Evolutionary conservation across 2,888 invertebrate species (phyloP), one percentile per base, ranked within the genome.

Genomic region (Lasioglossum zephyrum): DNA sequence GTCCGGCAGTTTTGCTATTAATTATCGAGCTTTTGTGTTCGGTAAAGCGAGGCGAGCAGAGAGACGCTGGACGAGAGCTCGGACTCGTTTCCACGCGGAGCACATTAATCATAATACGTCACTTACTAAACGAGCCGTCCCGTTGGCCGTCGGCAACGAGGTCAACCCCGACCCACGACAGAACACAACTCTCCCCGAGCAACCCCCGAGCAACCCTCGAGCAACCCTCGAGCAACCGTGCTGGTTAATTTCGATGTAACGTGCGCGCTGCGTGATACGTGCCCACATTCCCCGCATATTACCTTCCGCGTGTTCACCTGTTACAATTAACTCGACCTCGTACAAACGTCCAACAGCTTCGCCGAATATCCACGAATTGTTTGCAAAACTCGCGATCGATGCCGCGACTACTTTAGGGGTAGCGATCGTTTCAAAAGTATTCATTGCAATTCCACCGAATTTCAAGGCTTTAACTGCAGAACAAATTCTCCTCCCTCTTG

Each of bases 51-150:
- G 16, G n/a, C 41, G 16, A 22, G 16, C 26, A 18, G 63, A 73
- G 57, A 26, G 69, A 16, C 26, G 36, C 16, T 36, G 8, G 39
- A 63, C 47, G 70, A 81, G 83, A 86, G 75, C 79, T 69, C 79
- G 69, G 66, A 47, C 70, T 80, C 72, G 85, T 82, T 87, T 77
- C 77, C 77, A 77, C 80, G 72, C 77, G 44, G 57, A 36, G 66
- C 72, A 47, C 87, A 86, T 87, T 87, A 87, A 87, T 87, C 87
- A 87, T 86, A 87, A 87, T 87, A 86, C 81, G 81, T 87, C 87
- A 81, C 70, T 86, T 86, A 87, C 81, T 87, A 87, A 87, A 79
- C 87, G 87, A 79, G 79, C 84, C 79, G 84, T 84, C 84, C 79
- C 69, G 84, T 81, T 75, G 79, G 76, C 70, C 69, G 60, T 39